Evolutionary conservation across 2,113 vertebrate genomes (phyloP), one percentile per base, ranked within the genome.

Genomic region (Zeus faber): DNA sequence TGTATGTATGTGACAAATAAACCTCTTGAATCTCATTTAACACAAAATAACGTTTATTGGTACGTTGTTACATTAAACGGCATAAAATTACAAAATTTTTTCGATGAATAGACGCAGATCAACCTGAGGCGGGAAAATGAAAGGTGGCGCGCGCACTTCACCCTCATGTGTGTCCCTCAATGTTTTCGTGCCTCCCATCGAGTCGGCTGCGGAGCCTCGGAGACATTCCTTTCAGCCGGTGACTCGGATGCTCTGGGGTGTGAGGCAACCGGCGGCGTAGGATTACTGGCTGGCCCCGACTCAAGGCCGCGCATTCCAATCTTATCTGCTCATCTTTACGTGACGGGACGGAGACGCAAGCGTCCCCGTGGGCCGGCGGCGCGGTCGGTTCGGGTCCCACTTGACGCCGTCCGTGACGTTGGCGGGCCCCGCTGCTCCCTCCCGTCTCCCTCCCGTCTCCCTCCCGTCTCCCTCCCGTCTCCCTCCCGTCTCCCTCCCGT

Each of bases 271-370:
- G 9, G 20, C 16, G 2, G 53, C 48, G 46, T 58, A 33, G 24
- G 45, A 48, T 58, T 47, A 58, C 55, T n/a, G 4, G 4, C 29
- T 37, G 55, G 55, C 55, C 25, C n/a, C 9, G 6, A 27, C 35
- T 41, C 51, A 41, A 22, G 41, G 5, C 26, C 14, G 40, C 25
- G 23, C 55, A 58, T 58, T 48, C 55, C 55, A 24, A 23, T 48
- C 44, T 39, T 61, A 51, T 61, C 25, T 18, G 20, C 20, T 51
- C 49, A 51, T 45, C 25, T 51, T 50, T 49, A 26, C 27, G 1
- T 21, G 10, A 43, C 27, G 21, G 40, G 48, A 45, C 40, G 23
- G 33, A 27, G 35, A 52, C n/a, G n/a, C n/a, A n/a, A n/a, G n/a
- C n/a, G n/a, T n/a, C 17, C 4, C n/a, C 14, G 14, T 7, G 24